A percentile compares a stretch with the other conserved stretches of the same genome.
Evolutionary conservation across 2,113 vertebrate genomes (phyloP).

Genomic region (Misgurnus anguillicaudatus): DNA sequence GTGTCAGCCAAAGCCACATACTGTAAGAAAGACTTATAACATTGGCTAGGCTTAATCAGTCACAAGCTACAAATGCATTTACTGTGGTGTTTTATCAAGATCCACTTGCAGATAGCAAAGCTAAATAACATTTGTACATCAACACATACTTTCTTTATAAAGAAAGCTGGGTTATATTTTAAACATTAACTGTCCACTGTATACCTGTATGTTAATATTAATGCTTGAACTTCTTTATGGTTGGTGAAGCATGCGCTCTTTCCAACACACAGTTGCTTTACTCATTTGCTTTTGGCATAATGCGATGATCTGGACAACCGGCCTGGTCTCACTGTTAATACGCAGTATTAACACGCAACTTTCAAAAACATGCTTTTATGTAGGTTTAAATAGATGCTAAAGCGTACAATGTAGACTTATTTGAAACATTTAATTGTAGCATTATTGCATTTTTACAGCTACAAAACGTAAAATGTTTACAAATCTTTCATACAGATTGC

Average conservation of each 20-base stretch:
- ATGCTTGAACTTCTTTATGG: slow-evolving; percentile 1
- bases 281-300: neutral
- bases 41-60: neutral
- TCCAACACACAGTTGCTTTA: neutral
- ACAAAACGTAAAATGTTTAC: too few species aligned
- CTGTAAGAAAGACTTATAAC: slow-evolving; percentile 8
- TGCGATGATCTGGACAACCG: neutral
- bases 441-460: too few species aligned
- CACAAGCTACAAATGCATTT: neutral
- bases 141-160: slow-evolving; percentile 6
- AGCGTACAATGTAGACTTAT: too few species aligned
- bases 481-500: too few species aligned
- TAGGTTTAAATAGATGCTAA: too few species aligned
- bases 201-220: neutral
- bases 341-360: too few species aligned
- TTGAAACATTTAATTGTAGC: too few species aligned
- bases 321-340: neutral
- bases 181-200: neutral
- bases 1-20: slow-evolving; percentile 17
- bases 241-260: slow-evolving; percentile 9
- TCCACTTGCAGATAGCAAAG: neutral
- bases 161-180: neutral
- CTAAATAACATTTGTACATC: slow-evolving; percentile 2
- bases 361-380: too few species aligned
- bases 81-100: slow-evolving; percentile 2